These are phyloP conservation scores for Redunca redunca DNA, from an alignment of 2,113 vertebrate genomes.

Conservation along the genomic window DNA sequence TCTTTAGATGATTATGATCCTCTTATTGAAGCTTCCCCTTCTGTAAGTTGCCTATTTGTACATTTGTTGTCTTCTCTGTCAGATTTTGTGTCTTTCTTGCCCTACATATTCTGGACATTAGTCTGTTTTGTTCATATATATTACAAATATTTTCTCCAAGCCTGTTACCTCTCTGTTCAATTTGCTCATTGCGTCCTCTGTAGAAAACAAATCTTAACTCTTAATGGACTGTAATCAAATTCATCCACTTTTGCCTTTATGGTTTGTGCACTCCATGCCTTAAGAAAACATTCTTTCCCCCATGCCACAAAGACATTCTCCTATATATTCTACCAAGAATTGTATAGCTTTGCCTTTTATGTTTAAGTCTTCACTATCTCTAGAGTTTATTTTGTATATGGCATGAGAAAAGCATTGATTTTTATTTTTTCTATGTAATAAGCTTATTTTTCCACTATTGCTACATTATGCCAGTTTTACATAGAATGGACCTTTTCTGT, in stretches of 20 bases:
- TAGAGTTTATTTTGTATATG: background rate
- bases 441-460: background rate
- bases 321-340: constrained; percentile 10
- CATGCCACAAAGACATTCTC: background rate
- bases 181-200: background rate
- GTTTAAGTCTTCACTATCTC: background rate
- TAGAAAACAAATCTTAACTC: constrained; percentile 11
- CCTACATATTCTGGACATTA: background rate
- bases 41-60: background rate
- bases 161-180: background rate
- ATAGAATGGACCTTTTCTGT: background rate
- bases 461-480: background rate
- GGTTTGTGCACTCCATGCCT: background rate
- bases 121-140: background rate
- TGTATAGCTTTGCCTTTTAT: constrained; percentile 11
- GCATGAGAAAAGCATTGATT: constrained; percentile 4
- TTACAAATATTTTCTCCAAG: constrained; percentile 16
- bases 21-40: background rate
- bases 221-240: background rate
- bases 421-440: constrained; percentile 7
- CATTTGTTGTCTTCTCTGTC: background rate
- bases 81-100: background rate
- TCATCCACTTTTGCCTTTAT: background rate
- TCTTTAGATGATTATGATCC: background rate
- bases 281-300: background rate